Percentiles rank a stretch among this genome's conserved stretches.
These are phyloP conservation scores for Himalopsyche kuldschensis DNA, from an alignment of 2,888 invertebrate species.

Conservation along the genomic window DNA sequence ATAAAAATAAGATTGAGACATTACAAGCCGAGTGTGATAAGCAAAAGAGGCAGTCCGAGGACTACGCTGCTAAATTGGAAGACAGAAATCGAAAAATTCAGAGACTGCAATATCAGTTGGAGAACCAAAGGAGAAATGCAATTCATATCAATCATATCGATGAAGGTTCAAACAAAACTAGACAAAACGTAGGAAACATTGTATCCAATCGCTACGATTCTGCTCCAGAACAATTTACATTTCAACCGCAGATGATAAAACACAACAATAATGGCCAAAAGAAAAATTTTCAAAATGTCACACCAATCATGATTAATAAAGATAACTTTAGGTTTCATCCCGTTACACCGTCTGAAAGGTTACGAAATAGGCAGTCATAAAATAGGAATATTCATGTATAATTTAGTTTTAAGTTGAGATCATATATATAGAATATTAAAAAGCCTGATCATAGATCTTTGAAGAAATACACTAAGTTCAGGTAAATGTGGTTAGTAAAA, in stretches of 20 bases:
- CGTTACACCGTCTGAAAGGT: slow-evolving; percentile 3
- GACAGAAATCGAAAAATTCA: slow-evolving; percentile 56
- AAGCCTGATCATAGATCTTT: neutral
- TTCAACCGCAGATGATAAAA: slow-evolving; percentile 21
- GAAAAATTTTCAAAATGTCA: neutral
- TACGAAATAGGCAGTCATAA: neutral
- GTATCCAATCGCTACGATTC: slow-evolving; percentile 46
- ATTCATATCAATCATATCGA: slow-evolving; percentile 41
- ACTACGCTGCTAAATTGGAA: slow-evolving; percentile 52
- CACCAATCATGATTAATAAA: slow-evolving; percentile 3
- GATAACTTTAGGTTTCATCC: slow-evolving; percentile 19
- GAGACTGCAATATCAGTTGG: slow-evolving; percentile 48
- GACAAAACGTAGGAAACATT: slow-evolving; percentile 54
- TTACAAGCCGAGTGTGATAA: slow-evolving; percentile 54
- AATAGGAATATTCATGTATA: neutral
- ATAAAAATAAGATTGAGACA: slow-evolving; percentile 52
- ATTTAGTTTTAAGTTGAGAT: neutral
- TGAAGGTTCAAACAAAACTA: slow-evolving; percentile 31
- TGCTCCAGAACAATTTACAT: slow-evolving; percentile 13
- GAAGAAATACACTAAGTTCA: neutral
- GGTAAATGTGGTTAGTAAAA: neutral
- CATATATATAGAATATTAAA: neutral
- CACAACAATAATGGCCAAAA: neutral
- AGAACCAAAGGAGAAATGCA: slow-evolving; percentile 24
- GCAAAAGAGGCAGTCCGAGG: slow-evolving; percentile 54